Conservation (phyloP, 2,888 invertebrate species). For the Hydrotaea diabolus region DNA sequence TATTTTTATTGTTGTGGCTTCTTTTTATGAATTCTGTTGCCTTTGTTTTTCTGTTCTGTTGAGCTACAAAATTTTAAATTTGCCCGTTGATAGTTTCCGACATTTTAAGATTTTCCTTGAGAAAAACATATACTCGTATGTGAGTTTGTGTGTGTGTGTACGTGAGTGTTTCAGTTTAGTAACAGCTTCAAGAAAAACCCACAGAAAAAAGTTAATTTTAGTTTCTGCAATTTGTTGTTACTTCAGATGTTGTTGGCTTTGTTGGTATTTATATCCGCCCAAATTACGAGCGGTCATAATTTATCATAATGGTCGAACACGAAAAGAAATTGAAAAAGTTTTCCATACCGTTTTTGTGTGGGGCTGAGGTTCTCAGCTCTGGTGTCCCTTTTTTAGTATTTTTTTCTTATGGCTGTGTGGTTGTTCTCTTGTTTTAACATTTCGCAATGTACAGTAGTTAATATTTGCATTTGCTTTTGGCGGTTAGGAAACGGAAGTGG, state of each 20-base stretch:
- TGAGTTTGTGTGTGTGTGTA: not conserved
- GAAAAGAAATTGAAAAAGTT: constrained; percentile 35
- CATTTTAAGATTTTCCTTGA: not conserved
- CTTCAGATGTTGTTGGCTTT: not conserved
- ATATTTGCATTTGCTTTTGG: not conserved
- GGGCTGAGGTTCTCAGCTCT: not conserved
- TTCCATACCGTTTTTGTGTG: not conserved
- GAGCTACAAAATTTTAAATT: not conserved
- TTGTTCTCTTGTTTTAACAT: not conserved
- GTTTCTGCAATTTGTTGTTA: not conserved
- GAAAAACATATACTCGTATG: not conserved
- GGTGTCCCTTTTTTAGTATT: not conserved
- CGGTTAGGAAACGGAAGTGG: not conserved
- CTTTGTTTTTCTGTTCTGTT: not conserved
- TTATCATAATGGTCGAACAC: constrained; percentile 19
- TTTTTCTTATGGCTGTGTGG: not conserved
- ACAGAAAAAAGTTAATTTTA: constrained; percentile 1
- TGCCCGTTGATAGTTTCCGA: not conserved
- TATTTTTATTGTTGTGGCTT: not conserved
- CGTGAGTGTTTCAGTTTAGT: not conserved
- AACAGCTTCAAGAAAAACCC: constrained; percentile 2
- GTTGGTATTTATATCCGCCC: constrained; percentile 13
- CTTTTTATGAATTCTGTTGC: too few relatives aligned
- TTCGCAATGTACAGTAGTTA: not conserved
- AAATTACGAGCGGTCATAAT: constrained; percentile 17